These are phyloP conservation scores for Acrocephalus arundinaceus DNA, from an alignment of 2,113 vertebrate species.

Conservation along the genomic window DNA sequence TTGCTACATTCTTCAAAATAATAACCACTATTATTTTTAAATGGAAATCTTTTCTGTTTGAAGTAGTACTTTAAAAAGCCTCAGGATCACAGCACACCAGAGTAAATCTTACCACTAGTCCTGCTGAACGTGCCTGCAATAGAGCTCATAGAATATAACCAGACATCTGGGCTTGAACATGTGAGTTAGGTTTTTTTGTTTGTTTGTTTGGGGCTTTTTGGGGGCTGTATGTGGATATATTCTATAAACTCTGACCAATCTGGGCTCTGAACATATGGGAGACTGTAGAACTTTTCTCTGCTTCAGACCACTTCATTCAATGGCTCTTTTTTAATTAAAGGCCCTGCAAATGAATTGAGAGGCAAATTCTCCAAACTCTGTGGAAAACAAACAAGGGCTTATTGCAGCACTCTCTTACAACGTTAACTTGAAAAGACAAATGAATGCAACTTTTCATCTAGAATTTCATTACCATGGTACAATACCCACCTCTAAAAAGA, in stretches of 20 bases:
- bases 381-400: neutral
- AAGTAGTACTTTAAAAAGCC: neutral
- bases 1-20: constrained; percentile 37
- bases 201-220: neutral
- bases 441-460: neutral
- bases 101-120: neutral
- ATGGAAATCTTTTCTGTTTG: neutral
- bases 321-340: neutral
- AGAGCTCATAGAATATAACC: neutral
- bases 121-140: neutral
- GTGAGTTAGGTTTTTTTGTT: neutral
- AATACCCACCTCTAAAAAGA: neutral
- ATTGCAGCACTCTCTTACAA: neutral
- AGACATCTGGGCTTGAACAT: neutral
- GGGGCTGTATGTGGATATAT: neutral
- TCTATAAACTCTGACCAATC: neutral
- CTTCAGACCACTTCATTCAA: neutral
- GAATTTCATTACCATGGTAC: neutral
- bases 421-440: neutral
- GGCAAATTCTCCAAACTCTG: neutral
- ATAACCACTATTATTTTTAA: constrained; percentile 31
- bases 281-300: neutral
- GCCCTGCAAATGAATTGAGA: neutral
- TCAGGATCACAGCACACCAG: neutral
- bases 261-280: neutral